Evolutionary conservation across 2,888 invertebrate genomes (phyloP).

Genomic region (Trichopria drosophilae): DNA sequence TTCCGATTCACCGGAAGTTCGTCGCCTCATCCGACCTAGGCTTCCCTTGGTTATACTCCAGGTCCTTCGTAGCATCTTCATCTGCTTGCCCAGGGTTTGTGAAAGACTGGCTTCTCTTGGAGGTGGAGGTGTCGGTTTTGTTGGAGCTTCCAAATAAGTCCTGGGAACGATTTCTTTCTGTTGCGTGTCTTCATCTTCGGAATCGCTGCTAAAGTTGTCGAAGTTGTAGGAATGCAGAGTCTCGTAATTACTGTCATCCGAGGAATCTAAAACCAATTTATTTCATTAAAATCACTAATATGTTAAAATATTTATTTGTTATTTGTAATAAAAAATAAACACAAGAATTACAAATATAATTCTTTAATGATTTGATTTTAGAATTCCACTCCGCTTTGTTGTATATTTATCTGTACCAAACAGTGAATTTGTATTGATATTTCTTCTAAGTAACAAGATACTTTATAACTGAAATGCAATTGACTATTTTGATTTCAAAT

Average conservation of each 20-base stretch:
- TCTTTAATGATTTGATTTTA: no score
- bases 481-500: no score
- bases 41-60: conserved; percentile 57
- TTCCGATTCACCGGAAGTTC: neutral
- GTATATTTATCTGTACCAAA: no score
- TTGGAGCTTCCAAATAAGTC: conserved; percentile 42
- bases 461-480: no score
- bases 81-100: conserved; percentile 48
- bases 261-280: conserved; percentile 35
- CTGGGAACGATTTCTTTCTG: no score
- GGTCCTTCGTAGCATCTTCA: conserved; percentile 52
- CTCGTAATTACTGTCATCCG: conserved; percentile 55
- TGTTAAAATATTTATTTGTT: conserved; percentile 2
- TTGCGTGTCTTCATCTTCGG: conserved; percentile 36
- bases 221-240: conserved; percentile 46
- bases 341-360: neutral
- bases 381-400: no score
- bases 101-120: conserved; percentile 51
- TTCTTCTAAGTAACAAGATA: no score
- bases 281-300: neutral
- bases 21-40: conserved; percentile 50
- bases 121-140: conserved; percentile 49
- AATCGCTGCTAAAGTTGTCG: conserved; percentile 47
- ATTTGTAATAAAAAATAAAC: neutral
- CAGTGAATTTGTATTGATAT: no score